Evolutionary conservation across 2,888 invertebrate genomes (phyloP).

Genomic region (Patella pellucida): DNA sequence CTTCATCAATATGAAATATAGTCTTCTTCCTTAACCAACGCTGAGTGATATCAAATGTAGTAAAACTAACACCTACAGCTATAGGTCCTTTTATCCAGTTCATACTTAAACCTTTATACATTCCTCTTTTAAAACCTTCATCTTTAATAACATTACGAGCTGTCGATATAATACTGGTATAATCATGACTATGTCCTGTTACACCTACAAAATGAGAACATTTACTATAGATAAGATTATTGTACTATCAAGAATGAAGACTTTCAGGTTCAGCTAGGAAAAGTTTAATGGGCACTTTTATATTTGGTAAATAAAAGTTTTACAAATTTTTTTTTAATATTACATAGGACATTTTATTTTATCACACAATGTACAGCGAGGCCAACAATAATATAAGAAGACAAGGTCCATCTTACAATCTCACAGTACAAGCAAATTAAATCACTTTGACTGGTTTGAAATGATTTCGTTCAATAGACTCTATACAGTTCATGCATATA

Average conservation of each 20-base stretch:
- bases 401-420: too few relatives aligned
- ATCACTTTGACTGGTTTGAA: too few relatives aligned
- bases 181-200: constrained; percentile 73
- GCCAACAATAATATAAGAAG: too few relatives aligned
- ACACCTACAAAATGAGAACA: constrained; percentile 62
- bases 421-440: too few relatives aligned
- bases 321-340: too few relatives aligned
- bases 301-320: too few relatives aligned
- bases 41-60: constrained; percentile 83
- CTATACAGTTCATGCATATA: too few relatives aligned
- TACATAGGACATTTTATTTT: too few relatives aligned
- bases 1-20: constrained; percentile 51
- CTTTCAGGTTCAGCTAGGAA: too few relatives aligned
- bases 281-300: too few relatives aligned
- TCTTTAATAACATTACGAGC: constrained; percentile 73
- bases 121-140: constrained; percentile 89
- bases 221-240: background rate
- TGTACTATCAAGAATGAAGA: background rate
- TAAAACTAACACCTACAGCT: constrained; percentile 91
- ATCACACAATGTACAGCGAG: too few relatives aligned
- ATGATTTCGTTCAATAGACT: too few relatives aligned
- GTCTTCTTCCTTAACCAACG: constrained; percentile 55
- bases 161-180: constrained; percentile 79
- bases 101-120: constrained; percentile 99
- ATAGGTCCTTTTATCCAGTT: constrained; percentile 91